Evolutionary conservation across 1,140 invertebrate genomes (phyloP).

Genomic region (Lucilia cuprina): DNA sequence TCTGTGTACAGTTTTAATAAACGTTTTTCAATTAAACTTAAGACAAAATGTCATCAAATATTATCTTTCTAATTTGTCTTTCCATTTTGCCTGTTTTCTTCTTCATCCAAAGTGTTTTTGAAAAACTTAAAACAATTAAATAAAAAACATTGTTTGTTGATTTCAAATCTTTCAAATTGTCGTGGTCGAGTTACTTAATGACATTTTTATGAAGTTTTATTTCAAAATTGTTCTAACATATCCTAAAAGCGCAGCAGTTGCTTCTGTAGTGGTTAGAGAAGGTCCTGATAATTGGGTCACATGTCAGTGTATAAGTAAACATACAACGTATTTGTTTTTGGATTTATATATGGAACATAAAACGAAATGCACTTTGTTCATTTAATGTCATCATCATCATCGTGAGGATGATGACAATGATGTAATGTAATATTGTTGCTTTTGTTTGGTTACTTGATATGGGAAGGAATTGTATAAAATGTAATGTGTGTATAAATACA

Average conservation of each 20-base stretch:
- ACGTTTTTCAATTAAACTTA: too few species aligned
- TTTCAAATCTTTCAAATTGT: background rate
- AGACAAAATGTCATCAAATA: too few species aligned
- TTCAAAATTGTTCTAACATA: background rate
- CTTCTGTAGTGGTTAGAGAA: too few species aligned
- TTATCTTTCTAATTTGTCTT: too few species aligned
- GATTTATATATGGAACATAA: background rate
- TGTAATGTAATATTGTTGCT: background rate
- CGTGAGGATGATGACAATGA: background rate
- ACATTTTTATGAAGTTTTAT: background rate
- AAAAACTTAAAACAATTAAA: background rate
- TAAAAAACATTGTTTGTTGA: background rate
- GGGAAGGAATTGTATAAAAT: background rate
- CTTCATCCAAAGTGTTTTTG: background rate
- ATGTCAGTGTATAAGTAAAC: background rate
- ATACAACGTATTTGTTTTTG: too few species aligned
- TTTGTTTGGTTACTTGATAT: background rate
- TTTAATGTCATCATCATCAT: background rate
- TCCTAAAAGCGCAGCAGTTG: too few species aligned
- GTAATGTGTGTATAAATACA: background rate
- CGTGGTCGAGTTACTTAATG: background rate
- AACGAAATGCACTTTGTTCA: background rate
- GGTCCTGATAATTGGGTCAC: background rate
- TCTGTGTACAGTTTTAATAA: too few species aligned
- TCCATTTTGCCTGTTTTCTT: background rate